These are phyloP conservation scores for Tachystola acroxantha DNA, from an alignment of 2,888 invertebrate species.

Conservation along the genomic window DNA sequence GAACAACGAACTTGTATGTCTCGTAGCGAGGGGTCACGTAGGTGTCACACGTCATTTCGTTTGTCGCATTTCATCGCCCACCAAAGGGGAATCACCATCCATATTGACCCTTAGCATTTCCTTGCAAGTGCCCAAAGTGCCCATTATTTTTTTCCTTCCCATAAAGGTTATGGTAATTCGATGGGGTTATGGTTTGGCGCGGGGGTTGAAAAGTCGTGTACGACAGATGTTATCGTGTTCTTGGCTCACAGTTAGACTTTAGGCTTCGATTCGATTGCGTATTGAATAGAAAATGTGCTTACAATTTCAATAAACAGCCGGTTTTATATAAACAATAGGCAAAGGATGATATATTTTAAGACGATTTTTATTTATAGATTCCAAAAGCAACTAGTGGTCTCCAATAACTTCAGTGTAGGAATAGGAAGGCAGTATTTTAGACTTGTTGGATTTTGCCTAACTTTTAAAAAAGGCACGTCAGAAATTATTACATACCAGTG, in stretches of 20 bases:
- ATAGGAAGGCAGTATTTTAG: too few relatives aligned
- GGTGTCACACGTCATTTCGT: slow-evolving; percentile 73
- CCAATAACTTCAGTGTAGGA: too few relatives aligned
- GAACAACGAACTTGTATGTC: slow-evolving; percentile 20
- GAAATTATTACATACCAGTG: too few relatives aligned
- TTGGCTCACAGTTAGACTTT: slow-evolving; percentile 30
- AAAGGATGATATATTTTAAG: background rate
- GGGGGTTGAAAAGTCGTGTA: slow-evolving; percentile 38
- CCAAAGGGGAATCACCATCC: slow-evolving; percentile 32
- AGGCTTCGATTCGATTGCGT: slow-evolving; percentile 29
- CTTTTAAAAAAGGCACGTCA: too few relatives aligned
- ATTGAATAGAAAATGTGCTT: slow-evolving; percentile 41
- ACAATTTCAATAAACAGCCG: too few relatives aligned
- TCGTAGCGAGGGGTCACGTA: slow-evolving; percentile 44
- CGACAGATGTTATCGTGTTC: slow-evolving; percentile 54
- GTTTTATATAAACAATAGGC: background rate
- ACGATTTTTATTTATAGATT: background rate
- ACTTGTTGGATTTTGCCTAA: too few relatives aligned
- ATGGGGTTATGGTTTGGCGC: slow-evolving; percentile 47
- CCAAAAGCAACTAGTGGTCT: too few relatives aligned
- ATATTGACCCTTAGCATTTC: slow-evolving; percentile 56
- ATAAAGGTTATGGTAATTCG: slow-evolving; percentile 72
- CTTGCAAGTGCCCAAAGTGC: slow-evolving; percentile 35
- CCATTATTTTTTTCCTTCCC: slow-evolving; percentile 67
- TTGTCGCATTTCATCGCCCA: slow-evolving; percentile 74